Evolutionary conservation across 1,140 invertebrate species (phyloP), one percentile per base, ranked within the genome.

Genomic region (Sweltsa coloradensis): DNA sequence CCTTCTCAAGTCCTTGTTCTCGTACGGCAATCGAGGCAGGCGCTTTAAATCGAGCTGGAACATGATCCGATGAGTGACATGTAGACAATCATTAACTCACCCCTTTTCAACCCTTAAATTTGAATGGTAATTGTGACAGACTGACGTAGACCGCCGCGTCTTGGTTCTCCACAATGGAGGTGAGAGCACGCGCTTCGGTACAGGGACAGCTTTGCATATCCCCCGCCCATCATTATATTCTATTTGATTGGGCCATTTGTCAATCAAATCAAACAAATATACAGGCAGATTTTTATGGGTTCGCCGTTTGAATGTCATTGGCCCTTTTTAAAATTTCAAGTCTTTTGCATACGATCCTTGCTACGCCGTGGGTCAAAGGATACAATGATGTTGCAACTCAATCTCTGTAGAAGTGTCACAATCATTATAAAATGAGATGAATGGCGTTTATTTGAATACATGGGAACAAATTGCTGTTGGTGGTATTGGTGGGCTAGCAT

Each of bases 31-130:
- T 40, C 21, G 24, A 23, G 37, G 37, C 16, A 23, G 37, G 37
- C 21, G 16, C 37, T 22, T 40, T 40, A 40, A 40, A 40, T 40
- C n/a, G 37, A 40, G 37, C 19, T 19, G 13, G 37, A 40, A 40
- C 37, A 40, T 40, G 37, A 40, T 40, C 37, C 37, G 13, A 40
- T 40, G 37, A 40, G 37, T 40, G 37, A 40, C 37, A 19, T 40
- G 37, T 40, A 40, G 37, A 40, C 37, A 40, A 40, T 31, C 29
- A 9, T n/a, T n/a, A 9, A 9, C 29, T n/a, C 29, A n/a, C 29
- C 29, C 29, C n/a, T 9, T 31, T 31, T 40, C 24, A 13, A 40
- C 3, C 37, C 29, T 23, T 13, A 13, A 40, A 19, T 19, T n/a
- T 13, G 9, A 40, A 40, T 40, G 37, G 7, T 9, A 40, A 40